A percentile compares a stretch with the other conserved stretches of the same genome.
These are phyloP conservation scores for Itoplectis maculator DNA, from an alignment of 2,888 invertebrate species.

Conservation along the genomic window DNA sequence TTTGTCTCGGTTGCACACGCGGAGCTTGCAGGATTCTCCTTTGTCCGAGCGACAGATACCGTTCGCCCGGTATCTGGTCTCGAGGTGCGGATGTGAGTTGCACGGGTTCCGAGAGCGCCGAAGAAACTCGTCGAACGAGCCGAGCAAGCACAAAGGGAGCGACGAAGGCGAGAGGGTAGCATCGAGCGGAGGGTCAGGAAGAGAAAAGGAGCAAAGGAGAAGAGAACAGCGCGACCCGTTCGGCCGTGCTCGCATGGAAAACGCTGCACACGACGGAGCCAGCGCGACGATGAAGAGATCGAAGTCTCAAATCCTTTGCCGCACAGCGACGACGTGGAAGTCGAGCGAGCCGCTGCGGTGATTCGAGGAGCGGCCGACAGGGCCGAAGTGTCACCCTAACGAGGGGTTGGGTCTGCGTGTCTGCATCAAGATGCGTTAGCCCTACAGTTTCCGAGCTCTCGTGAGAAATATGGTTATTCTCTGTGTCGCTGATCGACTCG, in stretches of 20 bases:
- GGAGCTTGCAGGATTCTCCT: slow-evolving; percentile 51
- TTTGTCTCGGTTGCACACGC: slow-evolving; percentile 72
- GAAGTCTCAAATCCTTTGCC: slow-evolving; percentile 40
- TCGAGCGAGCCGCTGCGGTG: slow-evolving; percentile 8
- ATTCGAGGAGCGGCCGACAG: slow-evolving; percentile 20
- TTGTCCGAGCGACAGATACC: slow-evolving; percentile 73
- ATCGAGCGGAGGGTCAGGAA: not conserved
- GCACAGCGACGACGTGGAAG: slow-evolving; percentile 8
- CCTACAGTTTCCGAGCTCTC: not conserved
- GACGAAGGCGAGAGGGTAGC: slow-evolving; percentile 24
- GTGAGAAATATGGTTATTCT: slow-evolving; percentile 41
- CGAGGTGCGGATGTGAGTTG: slow-evolving; percentile 36
- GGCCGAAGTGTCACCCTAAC: slow-evolving; percentile 1
- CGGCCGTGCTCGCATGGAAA: slow-evolving; percentile 54
- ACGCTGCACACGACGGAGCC: slow-evolving; percentile 8
- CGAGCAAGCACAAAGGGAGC: slow-evolving; percentile 45
- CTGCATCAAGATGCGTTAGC: slow-evolving; percentile 42
- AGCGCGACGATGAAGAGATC: slow-evolving; percentile 55
- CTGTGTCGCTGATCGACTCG: slow-evolving; percentile 31
- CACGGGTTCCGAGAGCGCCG: slow-evolving; percentile 19
- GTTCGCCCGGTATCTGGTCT: slow-evolving; percentile 54
- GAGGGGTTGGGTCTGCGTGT: slow-evolving; percentile 6
- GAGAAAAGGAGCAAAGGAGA: slow-evolving; percentile 32
- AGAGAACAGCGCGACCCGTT: slow-evolving; percentile 31
- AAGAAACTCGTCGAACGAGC: slow-evolving; percentile 54